Evolutionary conservation across 2,888 invertebrate genomes (phyloP), one percentile per base, ranked within the genome.

Genomic region (Sclerodermus sp.): DNA sequence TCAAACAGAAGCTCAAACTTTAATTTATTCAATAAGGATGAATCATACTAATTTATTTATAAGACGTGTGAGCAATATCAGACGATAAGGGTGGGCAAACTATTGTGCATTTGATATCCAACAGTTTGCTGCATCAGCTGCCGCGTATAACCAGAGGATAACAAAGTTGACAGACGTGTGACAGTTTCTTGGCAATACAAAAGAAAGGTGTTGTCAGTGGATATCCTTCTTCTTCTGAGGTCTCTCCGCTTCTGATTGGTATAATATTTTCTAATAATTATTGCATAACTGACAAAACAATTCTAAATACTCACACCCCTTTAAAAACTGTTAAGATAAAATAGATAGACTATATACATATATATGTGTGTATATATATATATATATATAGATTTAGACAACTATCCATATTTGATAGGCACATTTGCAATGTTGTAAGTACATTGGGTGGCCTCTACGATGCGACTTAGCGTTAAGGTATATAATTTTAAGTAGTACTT

Each of bases 101-200:
- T 70, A 72, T 71, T 73, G 73, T 74, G 73, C 71, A 70, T 76
- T 75, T 74, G 68, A 76, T 76, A 76, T 75, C 70, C 74, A 75
- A 76, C 74, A 76, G 74, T 74, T 72, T 69, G 76, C 70, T 68
- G 70, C 70, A 68, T 74, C 70, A 65, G 69, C 72, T 69, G 70
- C 62, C 62, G 65, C 67, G 57, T 60, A 59, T 60, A 65, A 56
- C 68, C 64, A 63, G 68, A 67, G 64, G 71, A 64, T 64, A 66
- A 64, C 63, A 68, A 63, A 57, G 66, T 71, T 70, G 69, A 65
- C 64, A 67, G 62, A 64, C 60, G 63, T 62, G 62, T 60, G 61
- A 67, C 64, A 62, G 63, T 60, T 66, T 64, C 62, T 68, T 62
- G 64, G 69, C 62, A 66, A 53, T 52, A 52, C 58, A 55, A 71